Evolutionary conservation across 2,888 invertebrate species (phyloP).

Genomic region (Girardia tigrina): DNA sequence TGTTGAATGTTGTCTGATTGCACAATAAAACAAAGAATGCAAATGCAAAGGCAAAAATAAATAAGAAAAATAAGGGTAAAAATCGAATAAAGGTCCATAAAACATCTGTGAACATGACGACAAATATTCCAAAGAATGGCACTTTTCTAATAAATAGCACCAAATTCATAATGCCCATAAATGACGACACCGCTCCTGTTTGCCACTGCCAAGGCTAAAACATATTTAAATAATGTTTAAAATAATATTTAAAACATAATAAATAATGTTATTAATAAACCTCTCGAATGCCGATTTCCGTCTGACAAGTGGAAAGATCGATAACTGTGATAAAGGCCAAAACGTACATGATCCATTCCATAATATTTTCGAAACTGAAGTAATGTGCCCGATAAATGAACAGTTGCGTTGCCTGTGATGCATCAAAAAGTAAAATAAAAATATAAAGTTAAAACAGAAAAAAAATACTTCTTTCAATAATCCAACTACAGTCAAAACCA

Average conservation of each 20-base stretch:
- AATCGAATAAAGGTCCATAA: constrained; percentile 47
- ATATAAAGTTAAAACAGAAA: neutral
- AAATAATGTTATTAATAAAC: constrained; percentile 40
- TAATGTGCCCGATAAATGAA: constrained; percentile 50
- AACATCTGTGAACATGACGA: constrained; percentile 50
- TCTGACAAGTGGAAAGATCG: constrained; percentile 49
- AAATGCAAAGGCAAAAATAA: constrained; percentile 47
- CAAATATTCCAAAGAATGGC: constrained; percentile 48
- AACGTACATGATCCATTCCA: constrained; percentile 53
- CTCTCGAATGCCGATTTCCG: constrained; percentile 45
- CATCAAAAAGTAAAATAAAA: neutral
- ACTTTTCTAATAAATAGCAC: constrained; percentile 49
- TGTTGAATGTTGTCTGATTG: constrained; percentile 43
- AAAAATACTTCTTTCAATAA: constrained; percentile 31
- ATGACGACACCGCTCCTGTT: constrained; percentile 51
- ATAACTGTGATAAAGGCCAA: constrained; percentile 51
- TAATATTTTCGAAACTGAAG: constrained; percentile 51
- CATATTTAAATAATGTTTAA: neutral
- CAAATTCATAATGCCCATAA: constrained; percentile 51
- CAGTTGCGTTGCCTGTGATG: constrained; percentile 49
- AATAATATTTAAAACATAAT: neutral
- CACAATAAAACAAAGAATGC: constrained; percentile 45
- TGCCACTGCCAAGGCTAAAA: constrained; percentile 53
- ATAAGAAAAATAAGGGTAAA: constrained; percentile 48
- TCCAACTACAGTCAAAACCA: constrained; percentile 44